Percentiles rank a stretch among this genome's conserved stretches.
phyloP scores from a whole-genome alignment of 2,888 invertebrate genomes.

The Marasmarcha lunaedactyla region DNA sequence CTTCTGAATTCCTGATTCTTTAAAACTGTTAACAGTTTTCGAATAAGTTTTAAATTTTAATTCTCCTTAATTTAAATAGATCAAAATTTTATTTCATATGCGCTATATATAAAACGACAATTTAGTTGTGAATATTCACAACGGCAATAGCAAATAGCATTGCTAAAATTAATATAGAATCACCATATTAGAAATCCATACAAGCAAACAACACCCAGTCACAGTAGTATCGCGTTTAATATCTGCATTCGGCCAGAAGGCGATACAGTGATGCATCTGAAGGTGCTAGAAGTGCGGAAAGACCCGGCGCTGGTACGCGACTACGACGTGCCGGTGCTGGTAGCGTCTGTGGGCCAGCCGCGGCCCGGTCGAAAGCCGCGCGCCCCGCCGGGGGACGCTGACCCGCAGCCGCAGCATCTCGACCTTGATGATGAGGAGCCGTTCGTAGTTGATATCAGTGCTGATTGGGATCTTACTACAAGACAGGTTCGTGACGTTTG shows the following conservation, averaged over 20 bases:
- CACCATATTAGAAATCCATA: no score
- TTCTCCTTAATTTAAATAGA: no score
- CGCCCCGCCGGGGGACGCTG: conserved; percentile 24
- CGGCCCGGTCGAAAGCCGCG: conserved; percentile 43
- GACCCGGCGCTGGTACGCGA: conserved; percentile 87
- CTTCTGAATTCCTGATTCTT: no score
- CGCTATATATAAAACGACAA: no score
- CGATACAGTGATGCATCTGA: conserved; percentile 89
- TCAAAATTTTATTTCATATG: no score
- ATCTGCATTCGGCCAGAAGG: conserved; percentile 71
- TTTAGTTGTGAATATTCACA: no score
- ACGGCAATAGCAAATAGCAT: no score
- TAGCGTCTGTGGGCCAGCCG: conserved; percentile 58
- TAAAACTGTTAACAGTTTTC: no score
- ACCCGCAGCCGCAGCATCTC: conserved; percentile 34
- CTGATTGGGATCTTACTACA: conserved; percentile 94
- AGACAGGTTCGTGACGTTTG: conserved; percentile 78
- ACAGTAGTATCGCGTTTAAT: no score
- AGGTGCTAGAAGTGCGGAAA: conserved; percentile 84
- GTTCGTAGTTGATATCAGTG: conserved; percentile 47
- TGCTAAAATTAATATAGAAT: no score
- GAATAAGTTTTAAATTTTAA: no score
- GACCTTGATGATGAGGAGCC: conserved; percentile 73
- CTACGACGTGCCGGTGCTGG: conserved; percentile 90
- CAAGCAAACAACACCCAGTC: no score